These are phyloP conservation scores for Drosophila pachea DNA, from an alignment of 1,140 invertebrate genomes.

Conservation along the genomic window DNA sequence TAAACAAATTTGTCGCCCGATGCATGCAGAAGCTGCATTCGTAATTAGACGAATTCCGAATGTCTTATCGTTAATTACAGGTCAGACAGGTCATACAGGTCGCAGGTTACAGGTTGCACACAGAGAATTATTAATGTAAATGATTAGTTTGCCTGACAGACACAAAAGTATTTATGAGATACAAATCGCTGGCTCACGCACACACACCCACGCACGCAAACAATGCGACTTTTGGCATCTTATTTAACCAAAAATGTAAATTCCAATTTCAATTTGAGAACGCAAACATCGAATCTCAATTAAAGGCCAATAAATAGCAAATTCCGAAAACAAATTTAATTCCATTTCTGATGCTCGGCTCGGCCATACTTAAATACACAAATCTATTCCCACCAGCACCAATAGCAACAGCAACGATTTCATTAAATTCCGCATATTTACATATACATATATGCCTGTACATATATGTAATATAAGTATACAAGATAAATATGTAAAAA, in stretches of 20 bases:
- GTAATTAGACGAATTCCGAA: conserved; percentile 9
- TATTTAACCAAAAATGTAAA: conserved; percentile 48
- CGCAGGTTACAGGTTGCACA: conserved; percentile 32
- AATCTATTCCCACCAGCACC: too few relatives aligned
- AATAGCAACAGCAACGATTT: conserved; percentile 47
- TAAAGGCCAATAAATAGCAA: conserved; percentile 17
- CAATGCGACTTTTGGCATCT: conserved; percentile 38
- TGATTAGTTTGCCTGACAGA: conserved; percentile 44
- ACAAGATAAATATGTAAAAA: conserved; percentile 35
- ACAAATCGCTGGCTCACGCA: conserved; percentile 1
- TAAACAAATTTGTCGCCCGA: conserved; percentile 47
- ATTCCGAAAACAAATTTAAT: conserved; percentile 8
- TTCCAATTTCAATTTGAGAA: conserved; percentile 56
- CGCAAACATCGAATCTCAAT: conserved; percentile 43
- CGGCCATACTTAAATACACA: conserved; percentile 2
- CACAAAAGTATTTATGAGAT: conserved; percentile 40
- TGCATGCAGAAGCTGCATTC: conserved; percentile 27
- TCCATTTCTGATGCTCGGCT: background rate
- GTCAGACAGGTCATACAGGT: background rate
- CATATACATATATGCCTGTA: conserved; percentile 52
- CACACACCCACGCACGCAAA: conserved; percentile 38
- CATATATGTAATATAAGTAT: too few relatives aligned
- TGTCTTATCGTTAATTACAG: conserved; percentile 52
- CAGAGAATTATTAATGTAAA: conserved; percentile 61
- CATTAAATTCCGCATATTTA: conserved; percentile 63